Percentiles rank a stretch among this genome's conserved stretches.
phyloP scores from a whole-genome alignment of 2,797 vertebrate species.

The Pogoniulus pusillus region DNA sequence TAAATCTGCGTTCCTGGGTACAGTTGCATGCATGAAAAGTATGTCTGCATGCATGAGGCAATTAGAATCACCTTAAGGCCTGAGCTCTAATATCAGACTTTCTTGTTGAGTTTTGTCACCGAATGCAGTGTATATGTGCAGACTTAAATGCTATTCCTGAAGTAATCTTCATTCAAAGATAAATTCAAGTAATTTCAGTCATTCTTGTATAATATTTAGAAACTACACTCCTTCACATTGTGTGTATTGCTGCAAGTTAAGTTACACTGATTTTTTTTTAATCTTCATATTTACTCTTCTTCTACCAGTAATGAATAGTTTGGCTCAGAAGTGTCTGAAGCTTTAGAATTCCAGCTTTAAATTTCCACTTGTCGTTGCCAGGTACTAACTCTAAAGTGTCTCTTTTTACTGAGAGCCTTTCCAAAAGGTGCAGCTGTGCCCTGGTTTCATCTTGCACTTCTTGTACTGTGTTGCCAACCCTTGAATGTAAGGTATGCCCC shows the following conservation, averaged over 20 bases:
- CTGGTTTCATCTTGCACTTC: conserved; percentile 81
- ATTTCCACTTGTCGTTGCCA: conserved; percentile 78
- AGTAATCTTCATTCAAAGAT: neutral
- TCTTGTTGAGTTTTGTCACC: neutral
- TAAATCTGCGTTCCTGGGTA: neutral
- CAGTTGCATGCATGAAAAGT: neutral
- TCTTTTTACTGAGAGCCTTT: conserved; percentile 73
- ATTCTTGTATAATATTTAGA: neutral
- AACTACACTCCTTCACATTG: neutral
- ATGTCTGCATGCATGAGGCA: neutral
- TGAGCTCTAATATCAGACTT: neutral
- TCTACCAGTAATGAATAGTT: conserved; percentile 62
- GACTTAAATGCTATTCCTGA: neutral
- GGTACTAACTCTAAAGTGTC: conserved; percentile 75
- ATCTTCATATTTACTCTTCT: conserved; percentile 31
- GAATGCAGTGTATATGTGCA: neutral
- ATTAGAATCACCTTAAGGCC: neutral
- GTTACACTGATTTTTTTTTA: neutral
- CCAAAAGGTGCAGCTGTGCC: conserved; percentile 80
- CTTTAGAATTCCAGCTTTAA: conserved; percentile 71
- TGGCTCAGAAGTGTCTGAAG: conserved; percentile 57
- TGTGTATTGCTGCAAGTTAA: conserved; percentile 37
- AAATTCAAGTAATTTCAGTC: neutral
- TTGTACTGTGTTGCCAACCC: conserved; percentile 72
- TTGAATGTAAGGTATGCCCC: conserved; percentile 76